Conservation (phyloP, 2,113 vertebrate genomes). For the Heterocephalus glaber region DNA sequence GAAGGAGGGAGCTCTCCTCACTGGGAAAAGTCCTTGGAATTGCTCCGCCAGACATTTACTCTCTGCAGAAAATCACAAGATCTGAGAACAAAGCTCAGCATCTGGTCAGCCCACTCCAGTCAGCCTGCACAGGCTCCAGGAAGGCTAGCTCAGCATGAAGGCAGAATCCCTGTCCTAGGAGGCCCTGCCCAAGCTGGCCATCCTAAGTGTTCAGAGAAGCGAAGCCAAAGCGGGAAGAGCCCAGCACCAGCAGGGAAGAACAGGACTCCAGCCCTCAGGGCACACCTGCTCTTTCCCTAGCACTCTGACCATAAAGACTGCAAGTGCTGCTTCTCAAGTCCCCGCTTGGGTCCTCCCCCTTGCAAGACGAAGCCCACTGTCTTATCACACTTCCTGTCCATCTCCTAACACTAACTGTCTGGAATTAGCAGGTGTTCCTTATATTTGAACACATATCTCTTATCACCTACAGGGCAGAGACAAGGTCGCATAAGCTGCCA, state of each 20-base stretch:
- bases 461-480: neutral
- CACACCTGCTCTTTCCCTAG: neutral
- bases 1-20: neutral
- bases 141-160: neutral
- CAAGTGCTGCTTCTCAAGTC: neutral
- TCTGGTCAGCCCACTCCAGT: neutral
- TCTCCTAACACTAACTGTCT: neutral
- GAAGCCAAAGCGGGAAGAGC: neutral
- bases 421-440: constrained; percentile 20
- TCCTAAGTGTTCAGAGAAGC: neutral
- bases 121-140: neutral
- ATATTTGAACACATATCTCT: neutral
- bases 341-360: neutral
- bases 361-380: neutral
- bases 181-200: neutral
- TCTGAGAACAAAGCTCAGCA: constrained; percentile 47
- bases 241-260: neutral
- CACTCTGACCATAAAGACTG: neutral
- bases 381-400: neutral
- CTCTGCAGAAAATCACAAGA: constrained; percentile 67
- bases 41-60: constrained; percentile 39
- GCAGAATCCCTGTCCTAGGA: neutral
- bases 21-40: constrained; percentile 33
- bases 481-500: neutral
- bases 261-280: neutral